Base-by-base conservation (phyloP, 2,888 invertebrate genomes). In the Troides oblongomaculatus region DNA sequence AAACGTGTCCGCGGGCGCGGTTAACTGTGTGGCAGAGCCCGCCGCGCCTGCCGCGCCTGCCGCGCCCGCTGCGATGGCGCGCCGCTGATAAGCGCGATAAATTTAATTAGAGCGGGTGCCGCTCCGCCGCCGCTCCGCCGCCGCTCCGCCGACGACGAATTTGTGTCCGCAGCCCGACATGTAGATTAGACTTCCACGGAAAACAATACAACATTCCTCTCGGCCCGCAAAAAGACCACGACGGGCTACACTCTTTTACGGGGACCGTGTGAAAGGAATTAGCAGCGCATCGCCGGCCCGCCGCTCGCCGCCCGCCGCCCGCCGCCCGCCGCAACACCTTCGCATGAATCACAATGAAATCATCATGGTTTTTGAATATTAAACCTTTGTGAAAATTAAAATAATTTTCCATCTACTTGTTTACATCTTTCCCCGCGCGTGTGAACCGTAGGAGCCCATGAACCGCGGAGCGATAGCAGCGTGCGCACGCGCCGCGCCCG, bases 61-160 rank as follows among this genome's bases (percentile, higher is more conserved):
- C 17, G 62, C 58, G 6, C 61, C 59, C 62, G 87, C 62, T 62
- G 71, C 62, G 86, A 88, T 87, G 86, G 39, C 39, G 39, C 39
- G 39, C 81, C 81, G 78, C 62, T 83, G 91, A 90, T 91, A 89
- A 89, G 81, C 79, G 77, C 86, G 88, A 90, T 92, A 89, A 89
- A 90, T 92, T 90, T 89, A 92, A 90, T 91, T 86, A 90, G 90
- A 87, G 79, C 73, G 73, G 74, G 72, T 76, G 83, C 87, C 83
- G 81, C 80, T 76, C 61, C 30, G 30, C 30, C 30, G 30, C 30
- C 30, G 30, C 30, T 3, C 30, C 30, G 4, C 3, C 3, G 30
- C 30, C 30, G 30, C 30, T 3, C 30, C 30, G 30, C 30, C 30
- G 30, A 3, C 72, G 74, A 86, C 86, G 86, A 89, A 90, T 90